Conservation (phyloP, 2,113 vertebrate genomes). For the Tricholaema leucomelas region DNA sequence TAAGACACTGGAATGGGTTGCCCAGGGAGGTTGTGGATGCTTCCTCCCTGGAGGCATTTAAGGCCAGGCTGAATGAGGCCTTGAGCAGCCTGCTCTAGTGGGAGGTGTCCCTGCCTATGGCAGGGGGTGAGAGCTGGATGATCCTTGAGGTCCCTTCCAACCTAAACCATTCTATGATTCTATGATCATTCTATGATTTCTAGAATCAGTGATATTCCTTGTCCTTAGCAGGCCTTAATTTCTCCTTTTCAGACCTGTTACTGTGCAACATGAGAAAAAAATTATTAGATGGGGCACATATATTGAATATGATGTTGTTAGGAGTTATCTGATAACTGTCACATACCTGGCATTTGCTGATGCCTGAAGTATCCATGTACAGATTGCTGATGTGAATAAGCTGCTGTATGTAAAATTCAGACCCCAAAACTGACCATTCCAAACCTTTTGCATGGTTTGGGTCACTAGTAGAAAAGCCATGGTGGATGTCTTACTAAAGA, state of each 20-base stretch:
- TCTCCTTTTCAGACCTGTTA: background rate
- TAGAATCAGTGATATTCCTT: background rate
- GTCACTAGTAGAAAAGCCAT: accelerated
- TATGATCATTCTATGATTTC: too few relatives aligned
- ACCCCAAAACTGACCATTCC: background rate
- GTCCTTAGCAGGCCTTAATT: background rate
- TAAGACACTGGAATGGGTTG: too few relatives aligned
- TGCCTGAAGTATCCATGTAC: background rate
- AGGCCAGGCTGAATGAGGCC: too few relatives aligned
- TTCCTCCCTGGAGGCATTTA: too few relatives aligned
- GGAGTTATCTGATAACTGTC: background rate
- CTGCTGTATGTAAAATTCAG: background rate
- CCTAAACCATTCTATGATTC: too few relatives aligned
- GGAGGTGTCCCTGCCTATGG: too few relatives aligned
- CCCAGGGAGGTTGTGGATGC: too few relatives aligned
- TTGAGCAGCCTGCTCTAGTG: too few relatives aligned
- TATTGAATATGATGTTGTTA: background rate
- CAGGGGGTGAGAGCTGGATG: too few relatives aligned
- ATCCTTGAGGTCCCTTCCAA: too few relatives aligned
- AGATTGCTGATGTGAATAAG: background rate
- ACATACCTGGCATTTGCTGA: background rate
- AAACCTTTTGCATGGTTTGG: background rate
- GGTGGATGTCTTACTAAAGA: background rate
- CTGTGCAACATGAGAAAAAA: background rate
- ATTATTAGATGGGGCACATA: background rate